These are phyloP conservation scores for Macaria notata DNA, from an alignment of 2,888 invertebrate genomes.

Conservation along the genomic window DNA sequence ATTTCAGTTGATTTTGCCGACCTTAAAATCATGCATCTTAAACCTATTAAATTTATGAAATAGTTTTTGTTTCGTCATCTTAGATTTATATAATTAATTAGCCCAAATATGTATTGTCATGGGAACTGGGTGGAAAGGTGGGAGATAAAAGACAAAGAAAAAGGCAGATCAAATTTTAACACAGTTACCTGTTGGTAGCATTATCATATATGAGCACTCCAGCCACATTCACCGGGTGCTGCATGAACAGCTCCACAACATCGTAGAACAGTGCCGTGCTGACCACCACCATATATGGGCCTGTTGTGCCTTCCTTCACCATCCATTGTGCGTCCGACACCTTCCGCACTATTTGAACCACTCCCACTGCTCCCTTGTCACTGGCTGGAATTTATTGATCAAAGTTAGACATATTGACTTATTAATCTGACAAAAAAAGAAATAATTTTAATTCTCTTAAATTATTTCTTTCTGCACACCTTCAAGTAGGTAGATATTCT, in stretches of 20 bases:
- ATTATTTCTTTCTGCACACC: too few species aligned
- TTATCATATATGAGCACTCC: conserved; percentile 85
- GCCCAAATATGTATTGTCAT: too few species aligned
- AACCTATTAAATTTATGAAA: too few species aligned
- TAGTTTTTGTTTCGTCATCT: too few species aligned
- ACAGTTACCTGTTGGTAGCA: conserved; percentile 58
- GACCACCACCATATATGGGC: conserved; percentile 91
- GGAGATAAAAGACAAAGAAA: not conserved
- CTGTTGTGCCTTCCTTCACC: conserved; percentile 86
- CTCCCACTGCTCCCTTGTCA: conserved; percentile 91
- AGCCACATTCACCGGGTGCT: conserved; percentile 80
- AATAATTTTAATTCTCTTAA: too few species aligned
- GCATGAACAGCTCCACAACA: conserved; percentile 78
- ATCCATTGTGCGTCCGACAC: conserved; percentile 88
- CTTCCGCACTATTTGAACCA: conserved; percentile 87
- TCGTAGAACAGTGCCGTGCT: conserved; percentile 84
- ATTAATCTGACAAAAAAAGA: too few species aligned
- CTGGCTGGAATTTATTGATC: conserved; percentile 75
- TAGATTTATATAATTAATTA: too few species aligned
- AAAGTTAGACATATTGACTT: too few species aligned
- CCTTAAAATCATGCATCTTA: too few species aligned
- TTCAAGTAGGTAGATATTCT: too few species aligned
- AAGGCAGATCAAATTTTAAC: not conserved
- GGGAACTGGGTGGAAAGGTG: too few species aligned
- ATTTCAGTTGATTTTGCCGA: too few species aligned